Percentiles rank a stretch among this genome's conserved stretches.
Conservation (phyloP, 2,888 invertebrate species). For the Cataglyphis albicans region DNA sequence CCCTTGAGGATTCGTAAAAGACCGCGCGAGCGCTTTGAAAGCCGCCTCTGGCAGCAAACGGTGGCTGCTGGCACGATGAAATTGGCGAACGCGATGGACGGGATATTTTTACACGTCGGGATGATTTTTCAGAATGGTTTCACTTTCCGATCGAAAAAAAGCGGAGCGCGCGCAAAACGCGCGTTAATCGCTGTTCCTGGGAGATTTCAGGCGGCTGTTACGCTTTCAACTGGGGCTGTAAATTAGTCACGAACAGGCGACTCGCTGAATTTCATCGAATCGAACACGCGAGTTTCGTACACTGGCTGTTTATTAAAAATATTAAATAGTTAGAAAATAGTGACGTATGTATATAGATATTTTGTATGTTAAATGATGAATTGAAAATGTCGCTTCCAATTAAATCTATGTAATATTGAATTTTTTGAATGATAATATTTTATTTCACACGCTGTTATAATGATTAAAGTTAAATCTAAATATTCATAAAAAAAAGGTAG, state of each 20-base stretch:
- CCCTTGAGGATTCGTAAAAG: constrained; percentile 53
- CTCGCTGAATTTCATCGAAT: not conserved
- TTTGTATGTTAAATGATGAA: not conserved
- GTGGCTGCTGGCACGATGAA: constrained; percentile 22
- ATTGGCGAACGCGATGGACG: constrained; percentile 40
- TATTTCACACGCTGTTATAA: not conserved
- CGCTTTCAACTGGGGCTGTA: not conserved
- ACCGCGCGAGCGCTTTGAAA: constrained; percentile 40
- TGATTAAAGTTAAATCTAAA: constrained; percentile 29
- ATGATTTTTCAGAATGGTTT: constrained; percentile 15
- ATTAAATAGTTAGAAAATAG: constrained; percentile 13
- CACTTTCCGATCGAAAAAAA: constrained; percentile 33
- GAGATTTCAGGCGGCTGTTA: not conserved
- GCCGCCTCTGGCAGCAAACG: constrained; percentile 7
- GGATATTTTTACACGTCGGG: constrained; percentile 5
- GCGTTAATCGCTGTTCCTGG: not conserved
- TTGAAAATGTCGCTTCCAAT: constrained; percentile 22
- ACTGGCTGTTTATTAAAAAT: not conserved
- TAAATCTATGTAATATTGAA: not conserved
- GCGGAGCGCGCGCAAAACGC: not conserved
- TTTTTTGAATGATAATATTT: constrained; percentile 1
- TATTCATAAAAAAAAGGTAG: not conserved
- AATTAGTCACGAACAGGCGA: constrained; percentile 18
- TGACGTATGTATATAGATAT: not conserved
- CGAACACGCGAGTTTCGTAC: not conserved